Percentiles rank a stretch among this genome's conserved stretches.
phyloP scores from a whole-genome alignment of 2,797 vertebrate genomes.

The Coreius guichenoti region DNA sequence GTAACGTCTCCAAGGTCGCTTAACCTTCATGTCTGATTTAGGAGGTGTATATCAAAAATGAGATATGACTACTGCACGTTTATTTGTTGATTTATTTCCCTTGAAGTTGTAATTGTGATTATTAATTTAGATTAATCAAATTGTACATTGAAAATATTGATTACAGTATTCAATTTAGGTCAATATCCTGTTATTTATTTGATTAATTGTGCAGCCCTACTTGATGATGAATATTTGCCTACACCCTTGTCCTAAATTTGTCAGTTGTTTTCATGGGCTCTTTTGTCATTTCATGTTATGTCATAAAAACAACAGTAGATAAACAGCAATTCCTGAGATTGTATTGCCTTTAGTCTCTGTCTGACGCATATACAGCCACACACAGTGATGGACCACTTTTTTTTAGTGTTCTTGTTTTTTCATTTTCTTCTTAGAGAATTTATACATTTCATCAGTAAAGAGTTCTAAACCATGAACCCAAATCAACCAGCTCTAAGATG shows the following conservation, averaged over 20 bases:
- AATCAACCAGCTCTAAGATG: not conserved
- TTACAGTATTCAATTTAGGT: not conserved
- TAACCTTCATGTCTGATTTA: conserved; percentile 25
- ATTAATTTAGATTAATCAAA: not conserved
- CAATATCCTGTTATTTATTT: not conserved
- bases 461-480: not conserved
- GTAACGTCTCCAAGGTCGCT: conserved; percentile 1
- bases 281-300: not conserved
- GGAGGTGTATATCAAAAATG: not conserved
- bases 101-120: not conserved
- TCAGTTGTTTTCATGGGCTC: not conserved
- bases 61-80: not conserved
- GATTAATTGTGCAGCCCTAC: not conserved
- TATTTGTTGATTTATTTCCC: conserved; percentile 2
- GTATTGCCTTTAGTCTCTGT: not conserved
- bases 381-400: conserved; percentile 9
- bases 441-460: not conserved
- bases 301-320: not conserved
- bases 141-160: not conserved
- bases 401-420: not conserved
- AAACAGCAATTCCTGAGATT: not conserved
- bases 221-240: not conserved
- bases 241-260: not conserved
- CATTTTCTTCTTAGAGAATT: not conserved
- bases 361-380: not conserved